These are phyloP conservation scores for Lasius fuliginosus DNA, from an alignment of 2,888 invertebrate genomes.

Conservation along the genomic window DNA sequence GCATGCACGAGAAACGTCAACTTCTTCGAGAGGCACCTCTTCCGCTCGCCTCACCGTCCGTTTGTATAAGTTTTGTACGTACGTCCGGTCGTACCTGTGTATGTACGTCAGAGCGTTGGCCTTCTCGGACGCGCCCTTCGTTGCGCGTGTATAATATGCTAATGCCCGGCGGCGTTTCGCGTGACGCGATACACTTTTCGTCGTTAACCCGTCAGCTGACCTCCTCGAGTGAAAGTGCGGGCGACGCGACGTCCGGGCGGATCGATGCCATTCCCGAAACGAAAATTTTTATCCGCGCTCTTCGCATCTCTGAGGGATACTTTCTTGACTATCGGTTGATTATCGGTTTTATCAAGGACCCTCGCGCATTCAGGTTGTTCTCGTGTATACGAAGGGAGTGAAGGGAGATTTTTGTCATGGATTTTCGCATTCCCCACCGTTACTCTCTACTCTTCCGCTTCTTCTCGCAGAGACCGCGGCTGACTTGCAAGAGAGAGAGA, in stretches of 20 bases:
- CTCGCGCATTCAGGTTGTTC: neutral
- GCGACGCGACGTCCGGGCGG: conserved; percentile 56
- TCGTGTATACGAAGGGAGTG: neutral
- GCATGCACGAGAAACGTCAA: conserved; percentile 72
- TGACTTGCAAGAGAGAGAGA: neutral
- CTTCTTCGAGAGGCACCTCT: conserved; percentile 54
- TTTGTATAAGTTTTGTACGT: conserved; percentile 56
- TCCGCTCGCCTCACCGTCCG: conserved; percentile 60
- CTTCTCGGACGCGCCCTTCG: conserved; percentile 63
- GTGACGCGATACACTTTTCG: conserved; percentile 75
- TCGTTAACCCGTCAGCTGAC: conserved; percentile 67
- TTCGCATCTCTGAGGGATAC: conserved; percentile 6
- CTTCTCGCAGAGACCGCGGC: neutral
- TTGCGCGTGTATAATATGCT: conserved; percentile 59
- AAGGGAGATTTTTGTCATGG: conserved; percentile 40
- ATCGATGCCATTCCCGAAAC: conserved; percentile 41
- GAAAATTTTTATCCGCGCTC: conserved; percentile 58
- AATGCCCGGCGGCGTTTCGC: conserved; percentile 66
- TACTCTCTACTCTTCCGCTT: neutral
- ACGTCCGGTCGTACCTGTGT: conserved; percentile 65
- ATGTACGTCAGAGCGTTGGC: conserved; percentile 30
- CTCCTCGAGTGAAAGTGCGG: conserved; percentile 74
- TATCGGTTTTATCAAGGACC: neutral
- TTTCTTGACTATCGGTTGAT: conserved; percentile 40
- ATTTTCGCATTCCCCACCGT: conserved; percentile 10